Conservation (phyloP, 1,140 invertebrate species). For the Achroia grisella region DNA sequence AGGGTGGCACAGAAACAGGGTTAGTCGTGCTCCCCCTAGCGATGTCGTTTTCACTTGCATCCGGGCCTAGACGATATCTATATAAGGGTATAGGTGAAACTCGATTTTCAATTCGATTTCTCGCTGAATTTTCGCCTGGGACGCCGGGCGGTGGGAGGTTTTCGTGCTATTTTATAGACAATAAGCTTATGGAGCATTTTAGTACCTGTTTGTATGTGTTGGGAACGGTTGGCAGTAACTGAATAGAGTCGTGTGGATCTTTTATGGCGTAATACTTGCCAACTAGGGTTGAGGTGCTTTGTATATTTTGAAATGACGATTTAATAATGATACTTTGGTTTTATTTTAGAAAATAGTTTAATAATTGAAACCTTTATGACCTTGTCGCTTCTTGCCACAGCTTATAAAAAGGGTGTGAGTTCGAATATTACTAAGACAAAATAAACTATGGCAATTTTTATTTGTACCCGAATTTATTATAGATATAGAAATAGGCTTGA, state of each 20-base stretch:
- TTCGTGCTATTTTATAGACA: background rate
- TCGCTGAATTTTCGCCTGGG: constrained; percentile 22
- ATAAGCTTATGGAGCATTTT: constrained; percentile 2
- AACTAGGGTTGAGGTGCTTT: background rate
- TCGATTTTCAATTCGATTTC: constrained; percentile 39
- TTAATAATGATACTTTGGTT: background rate
- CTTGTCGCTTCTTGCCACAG: too few relatives aligned
- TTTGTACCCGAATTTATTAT: too few relatives aligned
- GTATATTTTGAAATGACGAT: background rate
- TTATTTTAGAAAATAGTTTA: background rate
- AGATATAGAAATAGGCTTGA: too few relatives aligned
- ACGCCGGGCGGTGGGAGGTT: constrained; percentile 6
- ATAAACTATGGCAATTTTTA: too few relatives aligned
- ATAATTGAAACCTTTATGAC: too few relatives aligned
- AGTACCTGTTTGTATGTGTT: constrained; percentile 1
- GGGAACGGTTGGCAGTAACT: constrained; percentile 1
- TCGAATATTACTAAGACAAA: too few relatives aligned
- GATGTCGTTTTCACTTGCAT: constrained; percentile 63
- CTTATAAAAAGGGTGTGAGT: too few relatives aligned
- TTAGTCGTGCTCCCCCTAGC: constrained; percentile 44
- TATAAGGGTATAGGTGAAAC: constrained; percentile 14
- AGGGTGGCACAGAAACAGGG: constrained; percentile 48
- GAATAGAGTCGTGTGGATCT: background rate
- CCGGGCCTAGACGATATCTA: constrained; percentile 27
- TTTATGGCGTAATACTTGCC: background rate